phyloP scores from a whole-genome alignment of 2,888 invertebrate species.

The Incurvaria masculella region DNA sequence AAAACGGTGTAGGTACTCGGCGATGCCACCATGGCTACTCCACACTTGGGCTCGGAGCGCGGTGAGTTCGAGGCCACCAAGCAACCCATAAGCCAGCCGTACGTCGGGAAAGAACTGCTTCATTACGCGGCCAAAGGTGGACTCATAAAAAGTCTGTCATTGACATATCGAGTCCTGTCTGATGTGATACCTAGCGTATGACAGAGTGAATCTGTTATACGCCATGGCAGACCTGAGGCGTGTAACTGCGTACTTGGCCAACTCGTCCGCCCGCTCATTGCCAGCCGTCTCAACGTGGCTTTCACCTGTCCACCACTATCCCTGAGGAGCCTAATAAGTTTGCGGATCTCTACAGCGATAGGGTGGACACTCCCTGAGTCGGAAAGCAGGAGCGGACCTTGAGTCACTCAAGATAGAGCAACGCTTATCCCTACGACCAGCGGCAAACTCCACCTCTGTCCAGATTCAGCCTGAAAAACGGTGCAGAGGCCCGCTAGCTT shows the following conservation, averaged over 20 bases:
- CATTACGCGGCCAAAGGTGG: neutral
- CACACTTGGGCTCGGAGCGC: neutral
- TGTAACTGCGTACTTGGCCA: neutral
- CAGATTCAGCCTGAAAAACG: neutral
- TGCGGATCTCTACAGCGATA: neutral
- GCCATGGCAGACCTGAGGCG: neutral
- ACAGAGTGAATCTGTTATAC: neutral
- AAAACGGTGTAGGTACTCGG: slow-evolving; percentile 10
- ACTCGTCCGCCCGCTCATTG: neutral
- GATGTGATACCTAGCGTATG: neutral
- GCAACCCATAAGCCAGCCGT: neutral
- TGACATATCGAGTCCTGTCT: neutral
- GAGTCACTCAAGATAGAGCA: neutral
- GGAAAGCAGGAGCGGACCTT: neutral
- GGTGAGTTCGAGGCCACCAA: neutral
- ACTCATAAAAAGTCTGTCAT: neutral
- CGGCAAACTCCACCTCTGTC: neutral
- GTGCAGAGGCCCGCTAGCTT: neutral
- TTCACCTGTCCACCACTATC: neutral
- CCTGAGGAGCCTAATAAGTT: neutral
- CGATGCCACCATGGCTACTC: slow-evolving; percentile 12
- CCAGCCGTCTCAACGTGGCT: neutral
- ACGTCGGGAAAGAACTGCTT: slow-evolving; percentile 3
- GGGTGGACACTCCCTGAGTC: neutral
- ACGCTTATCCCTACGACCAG: neutral